These are phyloP conservation scores for Gymnopithys bicolor DNA, from an alignment of 2,797 vertebrate species.

Conservation along the genomic window DNA sequence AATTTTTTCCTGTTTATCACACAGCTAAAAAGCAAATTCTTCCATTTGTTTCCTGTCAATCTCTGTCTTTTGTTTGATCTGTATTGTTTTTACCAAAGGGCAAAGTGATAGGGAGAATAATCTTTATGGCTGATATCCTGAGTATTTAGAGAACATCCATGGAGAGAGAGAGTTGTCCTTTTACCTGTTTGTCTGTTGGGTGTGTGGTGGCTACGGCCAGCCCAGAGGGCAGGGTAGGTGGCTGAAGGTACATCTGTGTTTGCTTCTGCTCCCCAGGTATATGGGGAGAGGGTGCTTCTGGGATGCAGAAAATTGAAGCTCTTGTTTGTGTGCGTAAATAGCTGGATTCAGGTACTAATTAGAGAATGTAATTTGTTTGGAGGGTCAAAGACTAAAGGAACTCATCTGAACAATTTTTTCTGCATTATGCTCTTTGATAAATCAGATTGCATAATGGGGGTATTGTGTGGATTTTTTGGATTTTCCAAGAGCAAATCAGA, in stretches of 20 bases:
- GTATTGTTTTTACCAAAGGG: neutral
- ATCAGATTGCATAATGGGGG: neutral
- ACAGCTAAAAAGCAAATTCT: neutral
- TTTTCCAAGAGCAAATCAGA: neutral
- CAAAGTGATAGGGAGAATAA: neutral
- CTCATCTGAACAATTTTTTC: neutral
- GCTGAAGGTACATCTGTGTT: neutral
- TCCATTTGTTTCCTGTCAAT: neutral
- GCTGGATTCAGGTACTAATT: constrained; percentile 14
- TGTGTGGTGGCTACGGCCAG: neutral
- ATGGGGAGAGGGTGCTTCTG: neutral
- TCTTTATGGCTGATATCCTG: rapidly evolving
- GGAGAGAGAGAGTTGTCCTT: neutral
- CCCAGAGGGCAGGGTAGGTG: neutral
- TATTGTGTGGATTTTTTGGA: neutral
- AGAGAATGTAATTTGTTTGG: neutral
- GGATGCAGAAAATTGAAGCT: neutral
- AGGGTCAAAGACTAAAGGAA: neutral
- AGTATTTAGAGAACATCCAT: neutral
- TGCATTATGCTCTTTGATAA: neutral
- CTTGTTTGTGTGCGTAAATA: neutral
- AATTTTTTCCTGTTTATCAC: neutral
- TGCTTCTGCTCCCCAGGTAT: neutral
- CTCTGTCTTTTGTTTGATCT: neutral
- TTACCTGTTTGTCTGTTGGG: neutral